These are phyloP conservation scores for Gadopsis marmoratus DNA, from an alignment of 2,797 vertebrate species.

Conservation along the genomic window DNA sequence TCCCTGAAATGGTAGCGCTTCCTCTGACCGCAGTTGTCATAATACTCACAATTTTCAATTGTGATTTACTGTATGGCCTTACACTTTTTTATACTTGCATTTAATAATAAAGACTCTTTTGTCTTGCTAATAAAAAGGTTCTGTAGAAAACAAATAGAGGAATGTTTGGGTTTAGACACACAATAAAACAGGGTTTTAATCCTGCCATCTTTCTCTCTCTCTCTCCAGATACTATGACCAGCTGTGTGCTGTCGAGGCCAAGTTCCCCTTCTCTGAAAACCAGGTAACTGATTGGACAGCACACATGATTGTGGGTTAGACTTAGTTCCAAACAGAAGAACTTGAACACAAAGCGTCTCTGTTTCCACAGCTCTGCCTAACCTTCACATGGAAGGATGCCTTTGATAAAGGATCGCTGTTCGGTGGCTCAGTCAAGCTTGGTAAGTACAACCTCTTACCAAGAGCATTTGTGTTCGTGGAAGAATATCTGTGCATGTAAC, in stretches of 20 bases:
- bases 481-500: not conserved
- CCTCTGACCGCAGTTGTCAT: conserved; percentile 37
- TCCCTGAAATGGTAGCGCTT: conserved; percentile 38
- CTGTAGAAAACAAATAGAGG: not conserved
- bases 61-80: not conserved
- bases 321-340: conserved; percentile 15
- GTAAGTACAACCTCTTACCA: conserved; percentile 78
- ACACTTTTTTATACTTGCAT: not conserved
- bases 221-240: conserved; percentile 95
- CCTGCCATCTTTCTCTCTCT: conserved; percentile 16
- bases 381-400: conserved; percentile 99
- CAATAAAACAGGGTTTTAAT: conserved; percentile 7
- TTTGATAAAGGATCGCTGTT: conserved; percentile 99
- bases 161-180: not conserved
- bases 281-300: conserved; percentile 83
- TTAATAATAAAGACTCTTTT: not conserved
- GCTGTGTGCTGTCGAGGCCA: conserved; percentile 95
- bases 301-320: conserved; percentile 24
- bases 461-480: not conserved
- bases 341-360: conserved; percentile 53
- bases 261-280: conserved; percentile 98
- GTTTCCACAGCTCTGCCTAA: conserved; percentile 92
- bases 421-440: conserved; percentile 95
- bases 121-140: not conserved
- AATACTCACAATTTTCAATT: not conserved